These are phyloP conservation scores for Cheiracanthium punctorium DNA, from an alignment of 2,888 invertebrate genomes.

Conservation along the genomic window DNA sequence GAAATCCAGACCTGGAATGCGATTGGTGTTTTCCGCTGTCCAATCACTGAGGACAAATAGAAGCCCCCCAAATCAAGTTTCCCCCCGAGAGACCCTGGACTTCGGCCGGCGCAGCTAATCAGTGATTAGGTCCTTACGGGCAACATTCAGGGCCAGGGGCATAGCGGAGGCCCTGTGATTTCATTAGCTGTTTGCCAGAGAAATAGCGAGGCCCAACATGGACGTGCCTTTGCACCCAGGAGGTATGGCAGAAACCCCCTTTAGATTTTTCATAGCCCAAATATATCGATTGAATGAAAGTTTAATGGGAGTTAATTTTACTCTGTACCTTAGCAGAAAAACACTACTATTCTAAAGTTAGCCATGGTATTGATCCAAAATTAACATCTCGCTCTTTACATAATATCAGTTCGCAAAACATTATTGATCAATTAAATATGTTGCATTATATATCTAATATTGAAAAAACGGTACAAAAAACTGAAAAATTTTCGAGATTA, in stretches of 20 bases:
- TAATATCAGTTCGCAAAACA: no score
- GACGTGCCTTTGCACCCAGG: conserved; percentile 26
- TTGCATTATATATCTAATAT: no score
- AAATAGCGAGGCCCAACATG: background rate
- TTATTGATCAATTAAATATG: no score
- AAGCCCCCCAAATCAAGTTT: conserved; percentile 2
- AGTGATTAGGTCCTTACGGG: conserved; percentile 67
- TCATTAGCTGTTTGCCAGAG: conserved; percentile 61
- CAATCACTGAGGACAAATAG: conserved; percentile 69
- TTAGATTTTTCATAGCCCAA: no score
- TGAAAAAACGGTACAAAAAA: no score
- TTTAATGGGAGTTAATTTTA: no score
- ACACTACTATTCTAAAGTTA: no score
- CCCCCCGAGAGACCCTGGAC: conserved; percentile 33
- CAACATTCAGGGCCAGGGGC: conserved; percentile 42
- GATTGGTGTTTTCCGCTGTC: conserved; percentile 67
- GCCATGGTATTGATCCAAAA: no score
- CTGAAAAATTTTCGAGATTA: no score
- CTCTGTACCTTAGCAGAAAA: no score
- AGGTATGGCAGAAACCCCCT: background rate
- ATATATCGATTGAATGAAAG: no score
- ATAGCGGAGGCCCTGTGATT: conserved; percentile 53
- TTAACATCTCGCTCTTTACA: no score
- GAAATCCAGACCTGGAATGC: conserved; percentile 37
- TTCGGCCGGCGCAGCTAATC: conserved; percentile 66